These are phyloP conservation scores for Esperia sulphurella DNA, from an alignment of 2,888 invertebrate species.

Conservation along the genomic window DNA sequence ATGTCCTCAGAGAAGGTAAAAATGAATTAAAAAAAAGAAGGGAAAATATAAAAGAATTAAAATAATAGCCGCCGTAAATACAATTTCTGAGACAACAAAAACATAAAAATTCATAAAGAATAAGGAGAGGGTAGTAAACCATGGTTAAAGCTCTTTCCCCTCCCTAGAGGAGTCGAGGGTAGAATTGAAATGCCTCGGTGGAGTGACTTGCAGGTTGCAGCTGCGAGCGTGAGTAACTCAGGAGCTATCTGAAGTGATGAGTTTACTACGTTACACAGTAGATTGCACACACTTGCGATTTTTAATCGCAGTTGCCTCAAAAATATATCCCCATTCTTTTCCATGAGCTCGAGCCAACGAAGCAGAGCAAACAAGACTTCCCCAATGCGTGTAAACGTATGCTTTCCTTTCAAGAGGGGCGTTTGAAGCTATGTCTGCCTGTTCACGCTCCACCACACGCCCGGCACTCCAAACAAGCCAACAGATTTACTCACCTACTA, in stretches of 20 bases:
- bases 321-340: too few species aligned
- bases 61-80: neutral
- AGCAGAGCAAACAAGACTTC: too few species aligned
- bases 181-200: constrained; percentile 25
- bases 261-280: constrained; percentile 13
- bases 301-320: constrained; percentile 6
- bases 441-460: too few species aligned
- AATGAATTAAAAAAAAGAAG: neutral
- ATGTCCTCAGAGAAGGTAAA: neutral
- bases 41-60: neutral
- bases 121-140: neutral
- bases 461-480: too few species aligned
- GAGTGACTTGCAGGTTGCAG: constrained; percentile 34
- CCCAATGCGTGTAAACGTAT: too few species aligned
- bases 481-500: too few species aligned
- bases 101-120: constrained; percentile 2
- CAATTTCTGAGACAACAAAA: neutral
- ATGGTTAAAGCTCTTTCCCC: neutral
- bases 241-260: constrained; percentile 29
- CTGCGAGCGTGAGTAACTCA: constrained; percentile 27
- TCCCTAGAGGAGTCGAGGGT: neutral
- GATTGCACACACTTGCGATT: constrained; percentile 24
- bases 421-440: too few species aligned
- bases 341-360: too few species aligned
- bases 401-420: too few species aligned